A percentile compares a stretch with the other conserved stretches of the same genome.
phyloP scores from a whole-genome alignment of 2,888 invertebrate species.

The Tribolium freemani region DNA sequence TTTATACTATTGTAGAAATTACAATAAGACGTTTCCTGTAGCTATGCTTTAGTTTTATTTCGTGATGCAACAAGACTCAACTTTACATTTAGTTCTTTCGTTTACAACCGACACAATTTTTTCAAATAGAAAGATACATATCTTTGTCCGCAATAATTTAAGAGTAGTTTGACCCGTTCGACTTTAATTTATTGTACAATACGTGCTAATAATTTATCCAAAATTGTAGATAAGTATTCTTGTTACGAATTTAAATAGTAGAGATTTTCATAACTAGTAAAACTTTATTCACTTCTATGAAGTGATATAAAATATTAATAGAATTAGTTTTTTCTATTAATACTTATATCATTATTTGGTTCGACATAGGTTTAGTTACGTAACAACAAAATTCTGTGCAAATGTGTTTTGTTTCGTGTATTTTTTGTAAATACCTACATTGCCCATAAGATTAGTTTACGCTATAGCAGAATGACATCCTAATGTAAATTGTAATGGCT shows the following conservation, averaged over 20 bases:
- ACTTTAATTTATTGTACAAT: slow-evolving; percentile 13
- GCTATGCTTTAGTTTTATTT: slow-evolving; percentile 52
- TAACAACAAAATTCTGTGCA: slow-evolving; percentile 9
- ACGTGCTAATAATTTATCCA: slow-evolving; percentile 46
- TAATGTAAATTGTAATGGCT: slow-evolving; percentile 63
- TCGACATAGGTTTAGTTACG: slow-evolving; percentile 25
- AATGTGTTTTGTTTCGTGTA: slow-evolving; percentile 10
- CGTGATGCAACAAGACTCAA: slow-evolving; percentile 15
- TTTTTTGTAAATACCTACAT: slow-evolving; percentile 37
- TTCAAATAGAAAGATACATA: slow-evolving; percentile 58
- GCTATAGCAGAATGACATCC: slow-evolving; percentile 60
- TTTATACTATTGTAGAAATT: slow-evolving; percentile 58
- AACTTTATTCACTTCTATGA: slow-evolving; percentile 60
- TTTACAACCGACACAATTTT: slow-evolving; percentile 34
- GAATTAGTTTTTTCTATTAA: slow-evolving; percentile 41
- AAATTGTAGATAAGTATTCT: slow-evolving; percentile 63
- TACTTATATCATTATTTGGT: slow-evolving; percentile 28
- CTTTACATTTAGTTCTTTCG: slow-evolving; percentile 29
- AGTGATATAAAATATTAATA: slow-evolving; percentile 53
- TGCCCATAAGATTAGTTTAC: slow-evolving; percentile 54
- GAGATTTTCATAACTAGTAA: slow-evolving; percentile 51
- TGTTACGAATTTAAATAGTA: slow-evolving; percentile 65
- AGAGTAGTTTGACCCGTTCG: slow-evolving; percentile 32
- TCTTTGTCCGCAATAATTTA: slow-evolving; percentile 60
- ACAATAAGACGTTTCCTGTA: slow-evolving; percentile 50